Base-by-base conservation (phyloP, 2,113 vertebrate species). In the Plecotus auritus region DNA sequence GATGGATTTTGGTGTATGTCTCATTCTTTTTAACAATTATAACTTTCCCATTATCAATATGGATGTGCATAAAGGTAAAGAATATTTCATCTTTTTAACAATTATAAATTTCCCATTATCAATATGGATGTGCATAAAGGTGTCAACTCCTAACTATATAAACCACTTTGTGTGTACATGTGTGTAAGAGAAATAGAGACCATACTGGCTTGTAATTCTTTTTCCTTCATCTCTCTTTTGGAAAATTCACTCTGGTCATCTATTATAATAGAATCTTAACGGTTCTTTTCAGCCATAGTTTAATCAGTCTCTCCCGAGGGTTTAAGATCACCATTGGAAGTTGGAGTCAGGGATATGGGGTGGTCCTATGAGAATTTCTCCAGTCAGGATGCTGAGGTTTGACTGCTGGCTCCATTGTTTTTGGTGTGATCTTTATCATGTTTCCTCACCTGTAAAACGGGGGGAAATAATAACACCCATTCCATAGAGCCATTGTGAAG, bases 31-130 rank as follows among this genome's bases (percentile, higher is more conserved):
- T 99, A 85, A 98, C 98, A 4, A 0, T 99, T 61, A 0, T 98
- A 59, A 99, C 99, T 0, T 98, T 99, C 85, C 99, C 99, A 3
- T 0, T 99, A 54, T 99, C 99, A 13, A 78, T 99, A 96, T 99
- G 99, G 99, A 98, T 99, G 98, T 99, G 99, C 98, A 99, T 99
- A 95, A 99, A 99, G 99, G 99, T 99, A 98, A 98, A 78, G 66
- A 49, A 0, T 35, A n/a, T 64, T 73, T 82, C 56, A 42, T 56
- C 85, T 1, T 99, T 5, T 96, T 99, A 85, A 98, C 98, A 4
- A 0, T 99, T 61, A 0, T 98, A 59, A 99, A 99, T 0, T 98
- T 99, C 85, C 99, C 99, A 3, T 0, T 99, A 54, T 99, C 99
- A 13, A 78, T 99, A 96, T 99, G 99, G 99, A 98, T 99, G 98